Conservation (phyloP, 92 coral and sea anemone species). For the Montipora capitata region DNA sequence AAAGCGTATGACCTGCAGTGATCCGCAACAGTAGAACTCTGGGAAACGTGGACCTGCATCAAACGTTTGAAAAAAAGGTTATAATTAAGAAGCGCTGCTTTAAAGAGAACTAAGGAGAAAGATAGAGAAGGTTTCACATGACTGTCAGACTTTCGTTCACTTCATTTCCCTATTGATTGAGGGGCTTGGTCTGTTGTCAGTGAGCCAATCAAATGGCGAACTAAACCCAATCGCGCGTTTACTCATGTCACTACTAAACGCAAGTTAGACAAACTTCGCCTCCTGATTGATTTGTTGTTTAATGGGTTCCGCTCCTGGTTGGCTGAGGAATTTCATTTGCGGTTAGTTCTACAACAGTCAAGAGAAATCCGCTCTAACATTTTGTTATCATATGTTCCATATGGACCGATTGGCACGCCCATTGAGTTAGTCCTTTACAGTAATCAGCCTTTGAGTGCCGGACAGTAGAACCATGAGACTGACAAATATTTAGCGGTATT, state of each 20-base stretch:
- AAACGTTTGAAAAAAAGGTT: conserved; percentile 5
- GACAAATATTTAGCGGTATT: conserved; percentile 14
- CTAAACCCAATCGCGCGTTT: too few species aligned
- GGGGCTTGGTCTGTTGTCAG: too few species aligned
- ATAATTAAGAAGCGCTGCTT: too few species aligned
- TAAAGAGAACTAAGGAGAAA: too few species aligned
- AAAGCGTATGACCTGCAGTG: conserved; percentile 29
- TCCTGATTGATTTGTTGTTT: conserved; percentile 33
- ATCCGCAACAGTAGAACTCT: conserved; percentile 31
- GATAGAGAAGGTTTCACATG: too few species aligned
- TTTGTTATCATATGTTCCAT: conserved; percentile 12
- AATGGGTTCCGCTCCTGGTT: conserved; percentile 36
- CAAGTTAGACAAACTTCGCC: conserved; percentile 22
- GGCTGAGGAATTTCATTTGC: conserved; percentile 27
- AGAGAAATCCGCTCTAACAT: conserved; percentile 23
- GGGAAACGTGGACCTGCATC: conserved; percentile 27
- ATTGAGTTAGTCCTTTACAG: conserved; percentile 23
- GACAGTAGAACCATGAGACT: conserved; percentile 26
- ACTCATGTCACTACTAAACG: not conserved
- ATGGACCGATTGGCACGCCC: conserved; percentile 28
- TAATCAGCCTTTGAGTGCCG: conserved; percentile 37
- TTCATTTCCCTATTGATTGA: too few species aligned
- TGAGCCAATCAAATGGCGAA: too few species aligned
- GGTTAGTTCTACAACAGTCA: conserved; percentile 26
- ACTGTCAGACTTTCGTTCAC: too few species aligned